A percentile compares a stretch with the other conserved stretches of the same genome.
These are phyloP conservation scores for Anniella stebbinsi DNA, from an alignment of 2,797 vertebrate genomes.

Conservation along the genomic window DNA sequence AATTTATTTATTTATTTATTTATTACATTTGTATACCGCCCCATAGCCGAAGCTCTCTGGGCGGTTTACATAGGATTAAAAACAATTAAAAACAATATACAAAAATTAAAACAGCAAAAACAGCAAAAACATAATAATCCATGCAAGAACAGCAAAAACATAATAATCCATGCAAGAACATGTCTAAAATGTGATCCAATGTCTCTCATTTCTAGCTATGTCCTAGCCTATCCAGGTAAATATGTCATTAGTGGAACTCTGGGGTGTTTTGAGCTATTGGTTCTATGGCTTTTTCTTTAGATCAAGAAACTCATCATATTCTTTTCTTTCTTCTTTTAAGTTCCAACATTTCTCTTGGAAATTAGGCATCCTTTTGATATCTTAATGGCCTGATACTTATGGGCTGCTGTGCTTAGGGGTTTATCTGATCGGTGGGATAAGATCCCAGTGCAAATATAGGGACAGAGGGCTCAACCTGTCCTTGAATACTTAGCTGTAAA, in stretches of 20 bases:
- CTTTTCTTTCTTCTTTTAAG: background rate
- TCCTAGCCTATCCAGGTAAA: background rate
- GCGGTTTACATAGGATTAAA: too few relatives aligned
- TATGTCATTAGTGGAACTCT: background rate
- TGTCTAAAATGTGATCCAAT: background rate
- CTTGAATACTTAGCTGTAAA: slow-evolving; percentile 41
- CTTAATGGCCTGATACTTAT: background rate
- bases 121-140: too few relatives aligned
- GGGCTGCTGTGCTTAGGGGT: background rate
- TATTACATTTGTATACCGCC: too few relatives aligned
- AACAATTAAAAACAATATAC: too few relatives aligned
- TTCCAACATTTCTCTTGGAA: background rate
- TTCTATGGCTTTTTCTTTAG: background rate
- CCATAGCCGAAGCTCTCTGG: too few relatives aligned
- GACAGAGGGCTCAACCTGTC: background rate
- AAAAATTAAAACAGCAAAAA: too few relatives aligned
- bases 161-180: too few relatives aligned
- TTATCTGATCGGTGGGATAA: background rate
- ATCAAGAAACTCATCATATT: background rate
- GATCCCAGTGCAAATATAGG: background rate
- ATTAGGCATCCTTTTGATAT: background rate
- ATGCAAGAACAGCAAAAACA: too few relatives aligned
- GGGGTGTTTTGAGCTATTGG: background rate
- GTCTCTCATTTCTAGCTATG: background rate
- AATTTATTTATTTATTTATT: too few relatives aligned